phyloP scores from a whole-genome alignment of 2,888 invertebrate species.

The Chesias legatella region DNA sequence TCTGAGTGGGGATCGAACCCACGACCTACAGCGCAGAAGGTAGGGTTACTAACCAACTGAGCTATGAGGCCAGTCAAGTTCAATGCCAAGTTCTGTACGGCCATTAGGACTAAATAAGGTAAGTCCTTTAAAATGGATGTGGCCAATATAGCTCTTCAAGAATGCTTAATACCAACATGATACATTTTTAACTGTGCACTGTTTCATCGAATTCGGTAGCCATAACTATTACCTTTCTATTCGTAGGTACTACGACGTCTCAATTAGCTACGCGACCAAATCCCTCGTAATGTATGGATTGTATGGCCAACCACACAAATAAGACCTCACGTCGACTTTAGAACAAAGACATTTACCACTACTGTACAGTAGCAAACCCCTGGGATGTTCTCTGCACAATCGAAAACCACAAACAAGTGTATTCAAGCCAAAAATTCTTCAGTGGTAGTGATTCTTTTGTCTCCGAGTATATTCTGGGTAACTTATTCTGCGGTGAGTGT shows the following conservation, averaged over 20 bases:
- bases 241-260: slow-evolving; percentile 30
- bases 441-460: slow-evolving; percentile 47
- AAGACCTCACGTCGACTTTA: slow-evolving; percentile 62
- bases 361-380: slow-evolving; percentile 69
- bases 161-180: too few species aligned
- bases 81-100: too few species aligned
- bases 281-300: slow-evolving; percentile 49
- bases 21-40: too few species aligned
- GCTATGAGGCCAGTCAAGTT: too few species aligned
- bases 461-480: slow-evolving; percentile 42
- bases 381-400: slow-evolving; percentile 53
- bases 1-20: too few species aligned
- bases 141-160: too few species aligned
- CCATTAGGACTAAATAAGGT: too few species aligned
- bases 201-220: slow-evolving; percentile 16
- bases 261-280: slow-evolving; percentile 52
- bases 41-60: too few species aligned
- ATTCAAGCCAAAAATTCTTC: slow-evolving; percentile 42
- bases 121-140: too few species aligned
- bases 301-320: slow-evolving; percentile 57
- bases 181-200: slow-evolving; percentile 9
- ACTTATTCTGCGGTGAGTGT: slow-evolving; percentile 8
- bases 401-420: slow-evolving; percentile 69
- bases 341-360: slow-evolving; percentile 57
- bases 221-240: slow-evolving; percentile 21